Conservation (phyloP, 2,888 invertebrate species). For the Hyles lineata region DNA sequence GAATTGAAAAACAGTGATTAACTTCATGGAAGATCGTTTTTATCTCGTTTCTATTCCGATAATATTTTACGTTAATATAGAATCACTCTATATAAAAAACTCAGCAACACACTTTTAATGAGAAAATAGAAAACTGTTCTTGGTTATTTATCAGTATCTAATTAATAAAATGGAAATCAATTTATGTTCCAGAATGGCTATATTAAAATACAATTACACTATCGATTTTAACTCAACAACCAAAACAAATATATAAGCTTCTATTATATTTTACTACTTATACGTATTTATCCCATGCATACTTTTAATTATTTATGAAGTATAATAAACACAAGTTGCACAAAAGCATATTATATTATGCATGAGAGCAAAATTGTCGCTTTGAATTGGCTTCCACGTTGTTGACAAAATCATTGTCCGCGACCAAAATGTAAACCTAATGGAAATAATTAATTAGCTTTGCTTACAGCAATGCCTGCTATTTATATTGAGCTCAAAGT, state of each 20-base stretch:
- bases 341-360: slow-evolving; percentile 36
- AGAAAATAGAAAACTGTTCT: too few species aligned
- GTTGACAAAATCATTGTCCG: background rate
- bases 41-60: background rate
- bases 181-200: background rate
- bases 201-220: background rate
- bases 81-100: too few species aligned
- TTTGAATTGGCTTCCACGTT: slow-evolving; percentile 54
- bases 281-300: background rate
- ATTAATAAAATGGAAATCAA: too few species aligned
- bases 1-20: background rate
- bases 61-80: background rate
- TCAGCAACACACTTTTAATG: too few species aligned
- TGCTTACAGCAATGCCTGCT: slow-evolving; percentile 9
- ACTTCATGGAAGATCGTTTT: background rate
- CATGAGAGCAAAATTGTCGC: slow-evolving; percentile 53
- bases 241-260: background rate
- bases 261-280: background rate
- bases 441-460: background rate
- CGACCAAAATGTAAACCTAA: background rate
- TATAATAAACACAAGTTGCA: slow-evolving; percentile 29
- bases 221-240: background rate
- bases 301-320: slow-evolving; percentile 1
- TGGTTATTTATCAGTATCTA: too few species aligned
- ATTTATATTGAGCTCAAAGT: background rate